Conservation (phyloP, 2,113 vertebrate genomes). For the Apodemus speciosus region DNA sequence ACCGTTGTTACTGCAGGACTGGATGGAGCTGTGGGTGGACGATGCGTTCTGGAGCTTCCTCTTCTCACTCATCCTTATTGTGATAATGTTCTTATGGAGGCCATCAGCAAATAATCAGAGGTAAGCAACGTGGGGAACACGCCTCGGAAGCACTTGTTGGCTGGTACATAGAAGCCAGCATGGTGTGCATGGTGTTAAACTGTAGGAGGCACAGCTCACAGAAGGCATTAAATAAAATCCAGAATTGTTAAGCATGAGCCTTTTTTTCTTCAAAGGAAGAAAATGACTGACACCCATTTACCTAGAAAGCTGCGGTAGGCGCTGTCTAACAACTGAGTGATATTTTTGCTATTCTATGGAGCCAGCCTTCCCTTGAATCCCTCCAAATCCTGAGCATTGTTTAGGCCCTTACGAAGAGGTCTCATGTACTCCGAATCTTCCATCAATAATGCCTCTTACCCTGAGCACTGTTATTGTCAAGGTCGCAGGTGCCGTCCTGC, state of each 20-base stretch:
- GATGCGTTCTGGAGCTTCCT: constrained; percentile 94
- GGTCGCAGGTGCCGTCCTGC: background rate
- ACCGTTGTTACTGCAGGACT: constrained; percentile 84
- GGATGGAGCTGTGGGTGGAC: constrained; percentile 93
- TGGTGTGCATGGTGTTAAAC: too few species aligned
- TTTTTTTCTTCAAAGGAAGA: background rate
- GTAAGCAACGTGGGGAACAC: constrained; percentile 68
- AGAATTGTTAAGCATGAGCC: background rate
- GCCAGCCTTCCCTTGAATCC: background rate
- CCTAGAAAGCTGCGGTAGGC: background rate
- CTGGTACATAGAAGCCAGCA: too few species aligned
- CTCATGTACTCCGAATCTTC: background rate
- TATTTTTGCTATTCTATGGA: background rate
- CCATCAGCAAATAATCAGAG: constrained; percentile 94
- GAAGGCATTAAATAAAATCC: background rate
- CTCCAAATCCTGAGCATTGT: background rate
- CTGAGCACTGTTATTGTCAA: background rate
- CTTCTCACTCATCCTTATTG: constrained; percentile 90
- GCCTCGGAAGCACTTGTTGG: background rate
- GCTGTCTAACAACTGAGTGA: background rate
- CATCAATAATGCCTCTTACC: background rate
- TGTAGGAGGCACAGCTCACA: background rate
- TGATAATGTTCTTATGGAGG: constrained; percentile 94
- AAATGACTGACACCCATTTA: background rate
- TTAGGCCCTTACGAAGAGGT: background rate